Evolutionary conservation across 1,140 invertebrate genomes (phyloP), one percentile per base, ranked within the genome.

Genomic region (Drosophila nigrodunni): DNA sequence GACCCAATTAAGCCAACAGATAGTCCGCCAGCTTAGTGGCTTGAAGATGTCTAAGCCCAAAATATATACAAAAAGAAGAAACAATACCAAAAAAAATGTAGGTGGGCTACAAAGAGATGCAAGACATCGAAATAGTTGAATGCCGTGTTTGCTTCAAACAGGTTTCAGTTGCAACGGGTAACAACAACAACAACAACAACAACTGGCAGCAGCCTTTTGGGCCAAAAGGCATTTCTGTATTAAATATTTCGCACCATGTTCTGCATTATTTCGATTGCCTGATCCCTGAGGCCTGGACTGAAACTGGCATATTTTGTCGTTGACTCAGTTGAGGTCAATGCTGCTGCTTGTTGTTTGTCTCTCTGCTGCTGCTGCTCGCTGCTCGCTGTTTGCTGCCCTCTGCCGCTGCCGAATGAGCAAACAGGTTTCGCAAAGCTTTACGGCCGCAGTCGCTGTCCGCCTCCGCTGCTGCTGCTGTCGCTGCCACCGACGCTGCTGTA

Each of bases 211-310:
- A 43, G 10, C 41, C 10, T 55, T 85, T 77, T 79, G 70, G 70
- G 60, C 72, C 74, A 68, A 30, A 30, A 66, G 74, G 49, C 78
- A 82, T 88, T 88, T 87, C 69, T 83, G 83, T 88, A 87, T 87
- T 87, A 88, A 88, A 89, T 89, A 88, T 89, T 88, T 88, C 83
- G 83, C 83, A 88, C 85, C 83, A 88, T 88, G 85, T 88, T 88
- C 80, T 88, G 83, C 83, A 88, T 88, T 88, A 83, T 89, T 88
- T 87, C 80, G 83, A 88, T 83, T 83, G 83, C 72, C 64, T 39
- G 52, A 57, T 69, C 74, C 79, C 79, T 76, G 54, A 59, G 43
- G 69, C 41, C 49, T 44, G 46, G 25, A 30, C 25, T 30, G 25
- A 6, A 30, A 30, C 37, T 80, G 81, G 83, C 80, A 88, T 88